Percentiles rank a stretch among this genome's conserved stretches.
phyloP scores from a whole-genome alignment of 2,888 invertebrate genomes.

The Steinernema hermaphroditum region DNA sequence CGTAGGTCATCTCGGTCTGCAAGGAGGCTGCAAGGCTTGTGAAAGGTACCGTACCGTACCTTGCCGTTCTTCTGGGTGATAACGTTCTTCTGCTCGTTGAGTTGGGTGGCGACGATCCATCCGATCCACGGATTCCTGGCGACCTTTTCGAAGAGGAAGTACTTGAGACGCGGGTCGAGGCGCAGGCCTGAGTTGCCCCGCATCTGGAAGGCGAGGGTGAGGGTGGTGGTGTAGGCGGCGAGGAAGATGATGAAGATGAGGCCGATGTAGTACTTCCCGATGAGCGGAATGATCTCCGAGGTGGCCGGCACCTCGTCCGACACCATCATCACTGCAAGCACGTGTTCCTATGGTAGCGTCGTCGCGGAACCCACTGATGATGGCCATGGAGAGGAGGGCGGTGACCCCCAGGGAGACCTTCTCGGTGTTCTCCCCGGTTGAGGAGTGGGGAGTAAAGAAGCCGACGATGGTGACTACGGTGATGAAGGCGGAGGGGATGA shows the following conservation, averaged over 20 bases:
- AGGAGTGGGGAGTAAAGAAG: conserved; percentile 65
- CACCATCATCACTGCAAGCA: conserved; percentile 59
- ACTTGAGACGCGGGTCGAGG: conserved; percentile 51
- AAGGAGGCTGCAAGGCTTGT: neutral
- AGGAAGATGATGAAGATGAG: conserved; percentile 62
- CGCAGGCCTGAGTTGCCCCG: conserved; percentile 57
- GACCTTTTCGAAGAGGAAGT: conserved; percentile 53
- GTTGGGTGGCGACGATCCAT: conserved; percentile 50
- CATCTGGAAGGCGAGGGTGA: conserved; percentile 62
- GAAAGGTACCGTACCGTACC: conserved; percentile 32
- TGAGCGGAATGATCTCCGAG: conserved; percentile 62
- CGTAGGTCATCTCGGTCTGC: conserved; percentile 14
- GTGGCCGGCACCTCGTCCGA: conserved; percentile 63
- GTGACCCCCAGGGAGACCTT: conserved; percentile 65
- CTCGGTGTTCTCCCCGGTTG: conserved; percentile 65
- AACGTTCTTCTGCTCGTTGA: conserved; percentile 36
- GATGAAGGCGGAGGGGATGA: conserved; percentile 63
- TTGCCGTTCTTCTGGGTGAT: conserved; percentile 17
- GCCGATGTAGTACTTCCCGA: conserved; percentile 64
- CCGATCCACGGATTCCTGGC: conserved; percentile 39
- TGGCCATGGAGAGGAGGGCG: conserved; percentile 63
- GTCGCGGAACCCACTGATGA: conserved; percentile 49
- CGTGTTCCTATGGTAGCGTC: neutral
- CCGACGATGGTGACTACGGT: conserved; percentile 65
- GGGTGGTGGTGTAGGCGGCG: conserved; percentile 61